Percentiles rank a stretch among this genome's conserved stretches.
These are phyloP conservation scores for Gnathonemus longibarbis DNA, from an alignment of 2,113 vertebrate species.

Conservation along the genomic window DNA sequence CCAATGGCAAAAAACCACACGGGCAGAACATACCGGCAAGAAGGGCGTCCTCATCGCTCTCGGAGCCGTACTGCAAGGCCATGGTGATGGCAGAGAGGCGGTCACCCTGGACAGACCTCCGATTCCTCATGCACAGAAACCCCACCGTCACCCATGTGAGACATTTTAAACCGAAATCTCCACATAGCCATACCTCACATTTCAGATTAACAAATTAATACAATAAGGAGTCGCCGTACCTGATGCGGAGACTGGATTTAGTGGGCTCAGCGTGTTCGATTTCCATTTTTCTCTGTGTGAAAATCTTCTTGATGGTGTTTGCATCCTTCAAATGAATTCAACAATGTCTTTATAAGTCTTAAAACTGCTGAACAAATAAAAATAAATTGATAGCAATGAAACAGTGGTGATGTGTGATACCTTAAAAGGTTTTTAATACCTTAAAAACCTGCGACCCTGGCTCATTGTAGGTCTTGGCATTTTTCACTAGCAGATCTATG, in stretches of 20 bases:
- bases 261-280: slow-evolving; percentile 87
- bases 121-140: slow-evolving; percentile 68
- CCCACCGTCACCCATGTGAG: not conserved
- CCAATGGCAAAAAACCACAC: not conserved
- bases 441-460: slow-evolving; percentile 98
- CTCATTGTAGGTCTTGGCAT: slow-evolving; percentile 97
- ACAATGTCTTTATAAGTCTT: slow-evolving; percentile 34
- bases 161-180: not conserved
- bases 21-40: slow-evolving; percentile 70
- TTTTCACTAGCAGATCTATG: slow-evolving; percentile 90
- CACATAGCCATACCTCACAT: not conserved
- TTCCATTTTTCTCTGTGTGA: slow-evolving; percentile 91
- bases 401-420: not conserved
- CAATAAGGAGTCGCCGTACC: slow-evolving; percentile 51
- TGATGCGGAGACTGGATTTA: slow-evolving; percentile 90
- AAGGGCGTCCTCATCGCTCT: slow-evolving; percentile 93
- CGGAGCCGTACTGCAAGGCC: slow-evolving; percentile 90
- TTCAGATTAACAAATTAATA: not conserved
- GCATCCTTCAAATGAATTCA: slow-evolving; percentile 75
- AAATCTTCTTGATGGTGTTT: slow-evolving; percentile 96
- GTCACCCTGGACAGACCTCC: slow-evolving; percentile 85
- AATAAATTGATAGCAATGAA: not conserved
- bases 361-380: not conserved
- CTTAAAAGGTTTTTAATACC: slow-evolving; percentile 39
- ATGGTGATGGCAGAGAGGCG: slow-evolving; percentile 94